These are phyloP conservation scores for Scolopax mira DNA, from an alignment of 2,113 vertebrate species.

Conservation along the genomic window DNA sequence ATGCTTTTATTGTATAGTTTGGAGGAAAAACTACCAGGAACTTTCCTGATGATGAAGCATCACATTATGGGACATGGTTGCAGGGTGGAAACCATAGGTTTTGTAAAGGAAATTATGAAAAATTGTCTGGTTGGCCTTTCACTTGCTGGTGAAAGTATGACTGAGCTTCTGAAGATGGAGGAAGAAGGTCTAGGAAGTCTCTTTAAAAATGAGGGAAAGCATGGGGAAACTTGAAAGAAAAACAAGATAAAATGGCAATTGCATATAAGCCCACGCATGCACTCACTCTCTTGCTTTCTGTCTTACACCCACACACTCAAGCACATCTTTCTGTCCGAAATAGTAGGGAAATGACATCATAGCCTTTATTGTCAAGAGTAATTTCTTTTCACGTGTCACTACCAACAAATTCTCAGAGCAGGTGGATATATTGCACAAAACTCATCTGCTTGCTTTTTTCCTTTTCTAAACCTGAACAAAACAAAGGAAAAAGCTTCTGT, in stretches of 20 bases:
- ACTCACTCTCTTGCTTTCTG: conserved; percentile 9
- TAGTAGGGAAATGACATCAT: neutral
- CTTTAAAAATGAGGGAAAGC: neutral
- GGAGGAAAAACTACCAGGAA: neutral
- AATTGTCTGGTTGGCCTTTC: neutral
- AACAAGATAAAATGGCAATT: conserved; percentile 21
- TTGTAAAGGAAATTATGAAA: neutral
- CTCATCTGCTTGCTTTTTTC: neutral
- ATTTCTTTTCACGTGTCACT: neutral
- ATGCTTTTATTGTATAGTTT: neutral
- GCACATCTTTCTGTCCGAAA: neutral
- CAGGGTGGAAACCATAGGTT: neutral
- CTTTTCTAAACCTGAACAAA: neutral
- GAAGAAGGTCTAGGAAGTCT: neutral
- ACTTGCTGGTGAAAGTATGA: neutral
- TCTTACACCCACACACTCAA: neutral
- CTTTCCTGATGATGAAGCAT: neutral
- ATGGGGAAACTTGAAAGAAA: neutral
- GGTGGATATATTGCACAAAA: neutral
- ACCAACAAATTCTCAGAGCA: neutral
- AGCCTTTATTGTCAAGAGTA: conserved; percentile 9
- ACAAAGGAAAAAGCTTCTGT: neutral
- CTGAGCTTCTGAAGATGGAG: neutral
- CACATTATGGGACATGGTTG: neutral
- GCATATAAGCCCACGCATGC: neutral